Percentiles rank a stretch among this genome's conserved stretches.
Evolutionary conservation across 2,797 vertebrate species (phyloP).

Genomic region (Okamejei kenojei): DNA sequence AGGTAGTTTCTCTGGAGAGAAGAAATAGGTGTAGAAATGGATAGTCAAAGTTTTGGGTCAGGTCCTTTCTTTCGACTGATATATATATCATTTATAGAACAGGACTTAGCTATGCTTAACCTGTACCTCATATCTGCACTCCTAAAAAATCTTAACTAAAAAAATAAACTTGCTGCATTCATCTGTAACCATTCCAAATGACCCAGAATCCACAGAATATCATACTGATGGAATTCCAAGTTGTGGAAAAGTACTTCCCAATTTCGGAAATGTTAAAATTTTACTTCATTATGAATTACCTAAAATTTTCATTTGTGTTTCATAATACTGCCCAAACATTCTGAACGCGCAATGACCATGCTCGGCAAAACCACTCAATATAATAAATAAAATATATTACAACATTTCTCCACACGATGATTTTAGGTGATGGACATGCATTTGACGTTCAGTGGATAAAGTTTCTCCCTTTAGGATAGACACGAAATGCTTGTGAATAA

Average conservation of each 20-base stretch:
- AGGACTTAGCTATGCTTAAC: background rate
- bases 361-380: background rate
- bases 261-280: background rate
- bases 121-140: background rate
- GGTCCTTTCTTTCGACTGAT: too few species aligned
- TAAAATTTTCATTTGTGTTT: background rate
- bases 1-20: too few species aligned
- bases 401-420: background rate
- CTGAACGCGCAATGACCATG: background rate
- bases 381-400: background rate
- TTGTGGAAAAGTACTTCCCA: background rate
- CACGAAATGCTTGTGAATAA: too few species aligned
- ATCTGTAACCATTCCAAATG: too few species aligned
- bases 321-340: background rate
- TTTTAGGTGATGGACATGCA: background rate
- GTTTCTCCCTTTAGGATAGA: background rate
- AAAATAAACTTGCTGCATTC: background rate
- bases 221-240: background rate
- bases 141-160: background rate
- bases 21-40: too few species aligned
- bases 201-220: background rate
- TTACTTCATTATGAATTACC: background rate
- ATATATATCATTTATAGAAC: background rate
- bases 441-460: background rate
- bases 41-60: too few species aligned